Conservation (phyloP, 92 coral and sea anemone species). For the Paramuricea clavata region DNA sequence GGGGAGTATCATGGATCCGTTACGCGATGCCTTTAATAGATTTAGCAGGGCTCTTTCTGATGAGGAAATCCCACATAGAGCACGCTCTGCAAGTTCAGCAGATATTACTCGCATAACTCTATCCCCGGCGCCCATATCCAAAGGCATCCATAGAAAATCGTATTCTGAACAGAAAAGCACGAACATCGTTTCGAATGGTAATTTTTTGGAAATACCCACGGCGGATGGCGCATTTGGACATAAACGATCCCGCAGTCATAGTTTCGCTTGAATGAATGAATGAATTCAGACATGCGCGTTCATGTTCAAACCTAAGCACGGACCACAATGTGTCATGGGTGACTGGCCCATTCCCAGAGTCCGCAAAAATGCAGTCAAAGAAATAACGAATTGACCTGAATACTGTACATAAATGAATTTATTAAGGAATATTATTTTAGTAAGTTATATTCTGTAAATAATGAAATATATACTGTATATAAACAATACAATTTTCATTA, state of each 20-base stretch:
- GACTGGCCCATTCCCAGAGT: background rate
- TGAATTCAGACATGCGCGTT: background rate
- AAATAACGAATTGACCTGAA: background rate
- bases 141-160: background rate
- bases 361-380: background rate
- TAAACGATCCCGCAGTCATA: constrained; percentile 24
- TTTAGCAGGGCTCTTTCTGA: constrained; percentile 6
- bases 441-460: background rate
- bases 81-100: constrained; percentile 29
- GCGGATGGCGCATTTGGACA: background rate
- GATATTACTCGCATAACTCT: background rate
- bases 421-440: background rate
- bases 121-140: background rate
- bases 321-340: background rate
- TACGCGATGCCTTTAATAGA: constrained; percentile 27
- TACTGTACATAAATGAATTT: background rate
- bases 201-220: constrained; percentile 16
- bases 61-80: constrained; percentile 9
- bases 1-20: constrained; percentile 43
- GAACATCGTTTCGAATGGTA: background rate
- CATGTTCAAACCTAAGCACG: too few species aligned
- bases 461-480: too few species aligned
- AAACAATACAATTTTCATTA: too few species aligned
- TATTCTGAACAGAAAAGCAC: background rate
- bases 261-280: constrained; percentile 5